Base-by-base conservation (phyloP, 2,888 invertebrate species). In the Melipona bicolor region DNA sequence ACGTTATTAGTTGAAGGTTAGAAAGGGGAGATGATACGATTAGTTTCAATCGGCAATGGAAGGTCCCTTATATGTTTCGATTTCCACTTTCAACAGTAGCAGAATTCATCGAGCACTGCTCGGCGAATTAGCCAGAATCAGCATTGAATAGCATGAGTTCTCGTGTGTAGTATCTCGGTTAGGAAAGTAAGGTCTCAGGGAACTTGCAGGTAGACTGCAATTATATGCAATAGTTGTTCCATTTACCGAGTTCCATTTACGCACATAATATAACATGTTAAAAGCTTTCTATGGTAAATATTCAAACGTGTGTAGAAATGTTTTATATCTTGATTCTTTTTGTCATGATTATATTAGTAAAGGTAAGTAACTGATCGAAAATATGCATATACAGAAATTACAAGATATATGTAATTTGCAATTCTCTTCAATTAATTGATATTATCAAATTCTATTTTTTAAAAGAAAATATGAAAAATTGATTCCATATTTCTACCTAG, bases 71-170 rank as follows among this genome's bases (percentile, higher is more conserved):
- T 17, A 27, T 62, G 54, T 50, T 32, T 62, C 49, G 54, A 49
- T 64, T 43, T 19, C 61, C 32, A 21, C 52, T 62, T 68, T 67
- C 62, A 49, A 32, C 56, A 43, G 32, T 64, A 49, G 77, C 77
- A 77, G 74, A 71, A 79, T 81, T 72, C 81, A 59, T 52, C 50
- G 61, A 64, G 79, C 59, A 79, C 54, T 81, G 81, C 77, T 50
- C 36, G 78, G n/a, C 36, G 79, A 84, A 86, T 86, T 86, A 79
- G 84, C 74, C 32, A 72, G 71, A 81, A 86, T 84, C 77, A 81
- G 69, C 79, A 86, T 84, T 79, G 79, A 86, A 84, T 86, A 67
- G 84, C 49, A 21, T 43, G 68, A 64, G 52, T 72, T 64, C 59
- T 49, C 27, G 52, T 62, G 67, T 61, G 77, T 49, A 67, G 61